Evolutionary conservation across 2,888 invertebrate genomes (phyloP).

Genomic region (Drosophila incognita): DNA sequence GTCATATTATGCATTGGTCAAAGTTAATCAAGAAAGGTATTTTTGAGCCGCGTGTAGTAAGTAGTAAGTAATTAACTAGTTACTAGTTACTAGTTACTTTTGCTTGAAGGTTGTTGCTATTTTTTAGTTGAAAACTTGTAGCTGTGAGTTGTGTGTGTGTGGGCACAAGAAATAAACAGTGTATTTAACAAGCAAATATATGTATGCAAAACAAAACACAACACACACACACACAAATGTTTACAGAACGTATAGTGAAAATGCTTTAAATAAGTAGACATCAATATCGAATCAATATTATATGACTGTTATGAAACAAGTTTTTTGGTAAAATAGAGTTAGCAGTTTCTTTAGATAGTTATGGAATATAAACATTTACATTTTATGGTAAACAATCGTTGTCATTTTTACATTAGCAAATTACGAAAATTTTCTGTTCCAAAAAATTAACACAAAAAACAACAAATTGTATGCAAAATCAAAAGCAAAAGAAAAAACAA

Average conservation of each 20-base stretch:
- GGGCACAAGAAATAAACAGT: slow-evolving; percentile 61
- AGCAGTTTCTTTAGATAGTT: slow-evolving; percentile 59
- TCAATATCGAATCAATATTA: slow-evolving; percentile 64
- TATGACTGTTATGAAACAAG: slow-evolving; percentile 41
- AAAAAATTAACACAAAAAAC: slow-evolving; percentile 48
- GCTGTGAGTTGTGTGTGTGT: slow-evolving; percentile 35
- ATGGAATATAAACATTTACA: slow-evolving; percentile 52
- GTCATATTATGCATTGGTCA: slow-evolving; percentile 55
- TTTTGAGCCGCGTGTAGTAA: slow-evolving; percentile 67
- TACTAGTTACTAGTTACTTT: slow-evolving; percentile 17
- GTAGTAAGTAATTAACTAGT: slow-evolving; percentile 3
- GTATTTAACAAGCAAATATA: slow-evolving; percentile 71
- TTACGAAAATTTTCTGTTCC: slow-evolving; percentile 44
- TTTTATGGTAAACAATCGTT: slow-evolving; percentile 54
- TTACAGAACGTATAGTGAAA: slow-evolving; percentile 53
- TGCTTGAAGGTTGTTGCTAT: slow-evolving; percentile 29
- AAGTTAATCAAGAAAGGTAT: slow-evolving; percentile 75
- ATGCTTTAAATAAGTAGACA: slow-evolving; percentile 67
- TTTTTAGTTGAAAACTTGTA: slow-evolving; percentile 25
- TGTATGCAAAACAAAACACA: slow-evolving; percentile 66
- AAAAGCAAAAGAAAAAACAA: slow-evolving; percentile 16
- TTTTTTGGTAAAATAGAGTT: slow-evolving; percentile 49
- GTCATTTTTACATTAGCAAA: slow-evolving; percentile 60
- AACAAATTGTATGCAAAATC: slow-evolving; percentile 53
- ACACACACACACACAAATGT: slow-evolving; percentile 64